Percentiles rank a stretch among this genome's conserved stretches.
phyloP scores from a whole-genome alignment of 2,113 vertebrate species.

The Aphyosemion australe region DNA sequence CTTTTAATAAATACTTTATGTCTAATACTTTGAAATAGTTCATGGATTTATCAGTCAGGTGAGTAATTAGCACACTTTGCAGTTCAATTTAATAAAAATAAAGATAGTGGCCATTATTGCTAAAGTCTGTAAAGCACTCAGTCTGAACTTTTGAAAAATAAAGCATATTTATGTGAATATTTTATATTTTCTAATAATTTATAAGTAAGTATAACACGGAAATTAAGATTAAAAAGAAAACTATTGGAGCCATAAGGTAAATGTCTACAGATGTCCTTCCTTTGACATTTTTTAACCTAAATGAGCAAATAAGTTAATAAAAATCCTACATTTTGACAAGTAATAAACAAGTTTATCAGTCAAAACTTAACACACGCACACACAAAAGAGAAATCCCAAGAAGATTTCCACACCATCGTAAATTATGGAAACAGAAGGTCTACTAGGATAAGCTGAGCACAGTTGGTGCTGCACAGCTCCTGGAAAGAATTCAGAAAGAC shows the following conservation, averaged over 20 bases:
- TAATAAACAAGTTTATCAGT: conserved; percentile 5
- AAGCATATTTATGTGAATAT: neutral
- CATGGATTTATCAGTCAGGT: neutral
- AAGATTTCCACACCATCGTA: conserved; percentile 1
- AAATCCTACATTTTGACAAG: neutral
- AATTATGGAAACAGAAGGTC: conserved; percentile 30
- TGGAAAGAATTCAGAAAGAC: conserved; percentile 57
- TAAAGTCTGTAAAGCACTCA: neutral
- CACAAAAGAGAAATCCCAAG: neutral
- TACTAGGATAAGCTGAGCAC: conserved; percentile 20
- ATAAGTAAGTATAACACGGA: neutral
- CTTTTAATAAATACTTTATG: neutral
- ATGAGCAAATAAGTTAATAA: neutral
- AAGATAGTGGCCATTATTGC: conserved; percentile 4
- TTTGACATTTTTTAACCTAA: neutral
- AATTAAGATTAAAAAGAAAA: neutral
- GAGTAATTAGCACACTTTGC: neutral
- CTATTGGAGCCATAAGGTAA: neutral
- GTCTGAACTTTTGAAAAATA: neutral
- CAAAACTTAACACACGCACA: neutral
- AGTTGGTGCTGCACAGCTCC: conserved; percentile 26
- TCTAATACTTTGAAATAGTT: neutral
- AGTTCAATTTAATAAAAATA: neutral
- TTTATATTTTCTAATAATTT: neutral
- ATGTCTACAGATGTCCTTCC: neutral